These are phyloP conservation scores for Limenitis camilla DNA, from an alignment of 2,888 invertebrate genomes.

Conservation along the genomic window DNA sequence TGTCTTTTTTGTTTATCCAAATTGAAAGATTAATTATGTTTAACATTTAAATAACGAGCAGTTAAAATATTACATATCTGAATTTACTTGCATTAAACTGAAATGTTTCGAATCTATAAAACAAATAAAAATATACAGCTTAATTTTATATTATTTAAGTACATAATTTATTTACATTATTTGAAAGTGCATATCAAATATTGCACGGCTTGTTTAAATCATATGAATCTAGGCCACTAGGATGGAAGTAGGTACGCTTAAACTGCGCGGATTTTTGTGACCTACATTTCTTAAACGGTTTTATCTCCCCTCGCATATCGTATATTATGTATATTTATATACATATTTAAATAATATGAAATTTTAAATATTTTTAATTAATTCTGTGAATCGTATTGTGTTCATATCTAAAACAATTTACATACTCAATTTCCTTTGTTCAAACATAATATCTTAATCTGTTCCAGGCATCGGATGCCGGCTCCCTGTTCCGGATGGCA, in stretches of 20 bases:
- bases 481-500: constrained; percentile 63
- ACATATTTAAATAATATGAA: too few relatives aligned
- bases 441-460: not conserved
- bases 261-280: constrained; percentile 6
- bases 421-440: not conserved
- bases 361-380: too few relatives aligned
- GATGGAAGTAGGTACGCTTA: constrained; percentile 1
- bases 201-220: constrained; percentile 1
- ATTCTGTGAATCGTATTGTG: not conserved
- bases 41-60: too few relatives aligned
- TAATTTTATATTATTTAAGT: too few relatives aligned
- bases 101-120: too few relatives aligned
- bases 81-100: too few relatives aligned
- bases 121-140: too few relatives aligned
- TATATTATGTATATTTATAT: too few relatives aligned
- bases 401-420: not conserved
- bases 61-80: too few relatives aligned
- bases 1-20: too few relatives aligned
- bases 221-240: constrained; percentile 5
- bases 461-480: constrained; percentile 62
- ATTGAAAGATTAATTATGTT: too few relatives aligned
- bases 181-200: not conserved
- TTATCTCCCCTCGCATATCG: not conserved
- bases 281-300: constrained; percentile 1
- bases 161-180: too few relatives aligned